Evolutionary conservation across 2,797 vertebrate genomes (phyloP), one percentile per base, ranked within the genome.

Genomic region (Sebastes steindachneri): DNA sequence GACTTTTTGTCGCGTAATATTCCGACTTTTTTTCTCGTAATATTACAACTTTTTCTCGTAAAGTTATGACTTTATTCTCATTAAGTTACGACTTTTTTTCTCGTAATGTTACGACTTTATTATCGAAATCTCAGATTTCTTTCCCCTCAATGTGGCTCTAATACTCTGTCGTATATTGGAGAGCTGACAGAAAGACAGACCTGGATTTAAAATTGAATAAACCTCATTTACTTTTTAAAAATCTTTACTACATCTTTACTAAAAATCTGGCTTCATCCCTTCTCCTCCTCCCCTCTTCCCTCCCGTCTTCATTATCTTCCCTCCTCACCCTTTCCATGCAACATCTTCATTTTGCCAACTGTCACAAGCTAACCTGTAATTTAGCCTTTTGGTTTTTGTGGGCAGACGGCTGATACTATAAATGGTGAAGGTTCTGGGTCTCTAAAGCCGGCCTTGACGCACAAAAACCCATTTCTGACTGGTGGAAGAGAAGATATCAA

Each of bases 311-410:
- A 23, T 31, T 14, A 25, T 63, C n/a, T 6, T 41, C 29, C 26
- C n/a, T 68, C 58, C 33, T 33, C 28, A 19, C 14, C 53, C 41
- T 29, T 60, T 54, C 14, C 19, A 53, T 23, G 11, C 37, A 51
- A 75, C 66, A 60, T 75, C 67, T 70, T 64, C 2, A 75, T 65
- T 59, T 51, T 15, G 35, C 45, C 12, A 60, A 33, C 65, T 64
- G 48, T 75, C 60, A 75, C 41, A 37, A 48, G 8, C 48, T 2
- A 26, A 51, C 23, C 53, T 80, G 37, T 65, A 65, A 75, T 71
- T 81, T 54, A 65, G 28, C 1, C 0, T 35, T 69, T 31, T 21
- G 26, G 5, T 9, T 75, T 60, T 23, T 7, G 51, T 37, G 35
- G 17, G 19, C 41, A 31, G 73, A 66, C 6, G 1, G 41, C 29